These are phyloP conservation scores for Lampris incognitus DNA, from an alignment of 2,113 vertebrate genomes.

Conservation along the genomic window DNA sequence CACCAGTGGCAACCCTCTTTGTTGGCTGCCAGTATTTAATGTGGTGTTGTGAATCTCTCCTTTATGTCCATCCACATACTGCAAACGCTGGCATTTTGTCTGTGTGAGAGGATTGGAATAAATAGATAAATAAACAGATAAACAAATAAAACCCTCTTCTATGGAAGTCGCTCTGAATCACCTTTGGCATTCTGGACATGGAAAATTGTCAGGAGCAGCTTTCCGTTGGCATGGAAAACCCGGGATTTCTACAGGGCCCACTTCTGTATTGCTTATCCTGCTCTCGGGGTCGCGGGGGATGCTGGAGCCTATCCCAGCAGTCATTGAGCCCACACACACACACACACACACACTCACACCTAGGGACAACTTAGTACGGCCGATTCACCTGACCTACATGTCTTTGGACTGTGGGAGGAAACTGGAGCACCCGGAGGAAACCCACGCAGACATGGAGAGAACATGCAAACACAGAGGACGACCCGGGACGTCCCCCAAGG, in stretches of 20 bases:
- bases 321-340: too few species aligned
- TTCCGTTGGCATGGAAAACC: not conserved
- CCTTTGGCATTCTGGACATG: constrained; percentile 2
- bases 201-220: not conserved
- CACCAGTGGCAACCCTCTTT: constrained; percentile 62
- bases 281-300: too few species aligned
- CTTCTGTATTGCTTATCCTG: not conserved
- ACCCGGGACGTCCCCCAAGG: too few species aligned
- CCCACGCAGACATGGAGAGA: too few species aligned
- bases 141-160: too few species aligned
- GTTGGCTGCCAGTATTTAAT: constrained; percentile 32
- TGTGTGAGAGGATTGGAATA: not conserved
- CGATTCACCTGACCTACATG: too few species aligned
- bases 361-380: too few species aligned
- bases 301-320: too few species aligned
- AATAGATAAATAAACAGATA: not conserved
- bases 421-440: too few species aligned
- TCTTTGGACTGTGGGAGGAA: too few species aligned
- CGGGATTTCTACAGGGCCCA: not conserved
- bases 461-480: too few species aligned
- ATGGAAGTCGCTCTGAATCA: not conserved
- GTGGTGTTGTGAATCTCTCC: constrained; percentile 1
- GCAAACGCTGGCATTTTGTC: not conserved
- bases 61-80: not conserved
- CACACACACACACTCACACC: too few species aligned